Evolutionary conservation across 2,113 vertebrate species (phyloP), one percentile per base, ranked within the genome.

Genomic region (Semnornis frantzii): DNA sequence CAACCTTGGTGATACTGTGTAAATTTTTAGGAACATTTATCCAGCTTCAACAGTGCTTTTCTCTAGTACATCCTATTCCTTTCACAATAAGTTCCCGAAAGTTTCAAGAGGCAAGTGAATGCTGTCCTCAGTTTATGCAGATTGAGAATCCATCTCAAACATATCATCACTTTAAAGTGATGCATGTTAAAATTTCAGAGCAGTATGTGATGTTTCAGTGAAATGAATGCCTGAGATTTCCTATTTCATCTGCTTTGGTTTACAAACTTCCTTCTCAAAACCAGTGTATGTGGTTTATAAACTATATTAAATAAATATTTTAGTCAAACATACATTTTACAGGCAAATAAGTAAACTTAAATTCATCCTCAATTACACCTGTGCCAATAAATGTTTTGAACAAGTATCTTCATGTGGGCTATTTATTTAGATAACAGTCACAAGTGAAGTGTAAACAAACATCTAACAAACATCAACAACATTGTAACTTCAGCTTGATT

Each of bases 401-500:
- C 20, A 90, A 70, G 63, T 2, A 17, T 81, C 87, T 86, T 94
- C 55, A 62, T 65, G 57, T 83, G 30, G 10, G 64, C 16, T 92
- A 92, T 37, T 87, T 96, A 54, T 92, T 90, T 77, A 78, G 60
- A 84, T 90, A 90, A 85, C 87, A 93, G 72, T 66, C 74, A 96
- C 44, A 17, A 82, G 30, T 78, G 85, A 96, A 93, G 59, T 89
- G 48, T 82, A 97, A 96, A 95, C 64, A 95, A 92, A 73, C 6
- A 79, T 63, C 30, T 78, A 96, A 82, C 37, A 96, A 96, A 84
- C 52, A 75, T 37, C 71, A 92, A 92, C 63, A 62, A 91, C 63
- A 55, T 20, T 62, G 6, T 66, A 94, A 91, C 73, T 96, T 62
- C 81, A 97, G 93, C 96, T 31, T 95, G 69, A 88, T 84, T 96